Percentiles rank a stretch among this genome's conserved stretches.
These are phyloP conservation scores for Oenanthe oenanthe DNA, from an alignment of 2,113 vertebrate species.

Conservation along the genomic window DNA sequence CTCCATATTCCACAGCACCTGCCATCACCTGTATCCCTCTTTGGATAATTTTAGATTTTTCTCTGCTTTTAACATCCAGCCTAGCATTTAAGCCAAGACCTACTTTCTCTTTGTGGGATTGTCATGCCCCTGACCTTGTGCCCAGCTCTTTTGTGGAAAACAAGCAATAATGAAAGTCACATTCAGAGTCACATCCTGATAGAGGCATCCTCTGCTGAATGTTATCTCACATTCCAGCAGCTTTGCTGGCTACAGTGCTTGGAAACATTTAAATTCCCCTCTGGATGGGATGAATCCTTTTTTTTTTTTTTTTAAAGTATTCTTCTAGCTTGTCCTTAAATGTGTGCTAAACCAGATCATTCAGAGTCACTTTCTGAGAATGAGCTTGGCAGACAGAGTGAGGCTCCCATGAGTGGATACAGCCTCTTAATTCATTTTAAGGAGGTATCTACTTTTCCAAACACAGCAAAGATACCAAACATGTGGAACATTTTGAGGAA, in stretches of 20 bases:
- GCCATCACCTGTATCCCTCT: background rate
- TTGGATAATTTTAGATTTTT: constrained; percentile 23
- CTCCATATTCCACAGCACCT: background rate
- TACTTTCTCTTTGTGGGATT: constrained; percentile 16
- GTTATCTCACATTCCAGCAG: constrained; percentile 55
- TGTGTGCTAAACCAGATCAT: background rate
- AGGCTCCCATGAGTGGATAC: background rate
- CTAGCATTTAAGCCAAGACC: background rate
- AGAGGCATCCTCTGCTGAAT: constrained; percentile 26
- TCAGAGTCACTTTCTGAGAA: background rate
- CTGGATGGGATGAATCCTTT: background rate
- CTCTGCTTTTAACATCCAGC: background rate
- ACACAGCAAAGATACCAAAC: background rate
- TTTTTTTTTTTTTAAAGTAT: background rate
- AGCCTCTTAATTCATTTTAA: background rate
- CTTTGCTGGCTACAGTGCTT: constrained; percentile 20
- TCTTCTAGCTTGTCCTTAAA: background rate
- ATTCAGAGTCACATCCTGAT: background rate
- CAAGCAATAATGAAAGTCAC: background rate
- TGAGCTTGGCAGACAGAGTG: background rate
- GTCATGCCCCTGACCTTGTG: background rate
- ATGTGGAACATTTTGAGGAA: background rate
- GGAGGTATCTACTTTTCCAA: background rate
- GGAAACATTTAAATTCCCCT: background rate
- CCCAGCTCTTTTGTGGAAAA: constrained; percentile 3